Evolutionary conservation across 2,797 vertebrate genomes (phyloP).

Genomic region (Kryptolebias ocellatus): DNA sequence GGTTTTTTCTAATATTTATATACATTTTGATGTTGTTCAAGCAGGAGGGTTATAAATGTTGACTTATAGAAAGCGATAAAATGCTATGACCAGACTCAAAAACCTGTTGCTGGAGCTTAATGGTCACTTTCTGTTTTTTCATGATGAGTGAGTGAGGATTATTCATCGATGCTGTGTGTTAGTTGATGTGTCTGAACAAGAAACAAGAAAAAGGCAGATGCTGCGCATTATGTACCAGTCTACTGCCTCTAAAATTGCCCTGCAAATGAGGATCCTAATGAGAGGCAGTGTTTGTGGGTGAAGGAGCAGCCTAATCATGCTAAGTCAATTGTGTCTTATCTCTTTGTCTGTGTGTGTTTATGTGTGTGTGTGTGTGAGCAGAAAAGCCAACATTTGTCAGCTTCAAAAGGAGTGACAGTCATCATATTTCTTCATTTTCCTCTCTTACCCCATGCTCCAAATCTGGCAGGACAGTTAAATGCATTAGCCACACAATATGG

Average conservation of each 20-base stretch:
- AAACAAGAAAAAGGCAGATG: conserved; percentile 80
- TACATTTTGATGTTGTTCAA: too few species aligned
- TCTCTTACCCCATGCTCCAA: conserved; percentile 53
- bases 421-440: conserved; percentile 73
- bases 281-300: conserved; percentile 77
- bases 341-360: conserved; percentile 25
- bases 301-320: conserved; percentile 80
- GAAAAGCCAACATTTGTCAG: conserved; percentile 77
- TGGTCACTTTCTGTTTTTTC: conserved; percentile 38
- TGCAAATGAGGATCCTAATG: conserved; percentile 82
- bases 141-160: conserved; percentile 46
- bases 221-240: conserved; percentile 79
- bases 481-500: conserved; percentile 70
- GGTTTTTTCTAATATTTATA: too few species aligned
- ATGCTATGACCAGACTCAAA: conserved; percentile 39
- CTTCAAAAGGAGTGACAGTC: conserved; percentile 63
- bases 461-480: conserved; percentile 69
- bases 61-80: conserved; percentile 22
- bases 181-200: conserved; percentile 62
- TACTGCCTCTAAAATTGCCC: conserved; percentile 81
- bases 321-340: conserved; percentile 76
- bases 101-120: conserved; percentile 55
- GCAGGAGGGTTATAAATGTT: conserved; percentile 20
- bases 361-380: conserved; percentile 49
- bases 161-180: conserved; percentile 73